These are phyloP conservation scores for Reticulitermes speratus DNA, from an alignment of 1,140 invertebrate genomes.

Conservation along the genomic window DNA sequence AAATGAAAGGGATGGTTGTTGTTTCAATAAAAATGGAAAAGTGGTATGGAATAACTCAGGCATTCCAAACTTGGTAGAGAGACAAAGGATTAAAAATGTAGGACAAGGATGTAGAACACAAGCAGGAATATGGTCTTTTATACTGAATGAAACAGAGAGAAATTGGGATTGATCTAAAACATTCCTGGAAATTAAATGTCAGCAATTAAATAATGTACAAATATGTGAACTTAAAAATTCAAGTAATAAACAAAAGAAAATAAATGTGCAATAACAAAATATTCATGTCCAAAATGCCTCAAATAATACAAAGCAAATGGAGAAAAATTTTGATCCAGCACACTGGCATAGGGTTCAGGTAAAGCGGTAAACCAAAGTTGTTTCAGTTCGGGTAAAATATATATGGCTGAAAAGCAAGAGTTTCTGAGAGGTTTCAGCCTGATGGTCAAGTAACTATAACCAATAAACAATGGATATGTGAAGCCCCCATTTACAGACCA, in stretches of 20 bases:
- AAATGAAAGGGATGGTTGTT: background rate
- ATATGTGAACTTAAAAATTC: background rate
- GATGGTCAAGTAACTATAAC: background rate
- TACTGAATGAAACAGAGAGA: background rate
- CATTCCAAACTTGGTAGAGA: constrained; percentile 6
- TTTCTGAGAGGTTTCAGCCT: background rate
- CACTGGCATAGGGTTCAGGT: background rate
- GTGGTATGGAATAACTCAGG: background rate
- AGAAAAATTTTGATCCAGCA: background rate
- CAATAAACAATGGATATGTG: background rate
- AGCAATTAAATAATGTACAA: constrained; percentile 1
- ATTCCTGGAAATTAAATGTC: constrained; percentile 16
- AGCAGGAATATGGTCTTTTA: background rate
- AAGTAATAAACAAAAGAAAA: background rate
- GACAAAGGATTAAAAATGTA: background rate
- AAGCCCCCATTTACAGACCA: background rate
- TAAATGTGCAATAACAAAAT: background rate
- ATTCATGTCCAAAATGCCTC: background rate
- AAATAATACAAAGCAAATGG: background rate
- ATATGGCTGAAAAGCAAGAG: background rate
- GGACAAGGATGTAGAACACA: background rate
- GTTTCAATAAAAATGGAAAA: constrained; percentile 17
- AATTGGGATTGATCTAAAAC: background rate
- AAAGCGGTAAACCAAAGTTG: background rate
- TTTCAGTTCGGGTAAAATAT: background rate